Conservation (phyloP, 2,113 vertebrate species). For the Eulacestoma nigropectus region DNA sequence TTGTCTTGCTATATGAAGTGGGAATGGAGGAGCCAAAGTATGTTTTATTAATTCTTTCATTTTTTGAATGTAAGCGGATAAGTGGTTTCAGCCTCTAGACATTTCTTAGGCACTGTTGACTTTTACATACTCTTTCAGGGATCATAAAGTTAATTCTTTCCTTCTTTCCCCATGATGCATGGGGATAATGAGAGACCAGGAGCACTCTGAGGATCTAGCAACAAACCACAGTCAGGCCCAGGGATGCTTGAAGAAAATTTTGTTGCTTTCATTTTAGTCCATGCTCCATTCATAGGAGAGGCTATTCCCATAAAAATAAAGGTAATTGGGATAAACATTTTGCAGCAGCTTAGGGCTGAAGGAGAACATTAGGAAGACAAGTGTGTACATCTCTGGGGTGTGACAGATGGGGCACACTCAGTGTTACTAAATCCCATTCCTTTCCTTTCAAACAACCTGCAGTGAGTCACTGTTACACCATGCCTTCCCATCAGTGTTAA, state of each 20-base stretch:
- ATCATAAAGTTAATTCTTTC: conserved; percentile 10
- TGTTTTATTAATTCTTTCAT: not conserved
- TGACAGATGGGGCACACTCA: not conserved
- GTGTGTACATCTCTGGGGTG: not conserved
- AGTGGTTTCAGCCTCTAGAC: conserved; percentile 9
- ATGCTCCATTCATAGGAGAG: not conserved
- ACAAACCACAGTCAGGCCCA: not conserved
- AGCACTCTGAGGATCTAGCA: not conserved
- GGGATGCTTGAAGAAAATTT: not conserved
- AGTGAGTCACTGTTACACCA: conserved; percentile 17
- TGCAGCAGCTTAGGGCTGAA: not conserved
- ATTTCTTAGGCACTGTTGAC: not conserved
- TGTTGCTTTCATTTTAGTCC: not conserved
- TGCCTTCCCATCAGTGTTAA: not conserved
- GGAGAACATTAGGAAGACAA: not conserved
- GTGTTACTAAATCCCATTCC: conserved; percentile 7
- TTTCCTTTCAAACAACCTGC: not conserved
- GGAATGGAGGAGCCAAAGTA: not conserved
- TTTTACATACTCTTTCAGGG: not conserved
- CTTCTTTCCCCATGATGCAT: not conserved
- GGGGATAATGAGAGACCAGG: not conserved
- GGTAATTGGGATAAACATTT: not conserved
- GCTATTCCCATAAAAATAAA: not conserved
- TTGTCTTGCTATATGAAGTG: not conserved
- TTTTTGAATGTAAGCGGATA: not conserved